phyloP scores from a whole-genome alignment of 2,113 vertebrate genomes.

The Pangasianodon gigas region DNA sequence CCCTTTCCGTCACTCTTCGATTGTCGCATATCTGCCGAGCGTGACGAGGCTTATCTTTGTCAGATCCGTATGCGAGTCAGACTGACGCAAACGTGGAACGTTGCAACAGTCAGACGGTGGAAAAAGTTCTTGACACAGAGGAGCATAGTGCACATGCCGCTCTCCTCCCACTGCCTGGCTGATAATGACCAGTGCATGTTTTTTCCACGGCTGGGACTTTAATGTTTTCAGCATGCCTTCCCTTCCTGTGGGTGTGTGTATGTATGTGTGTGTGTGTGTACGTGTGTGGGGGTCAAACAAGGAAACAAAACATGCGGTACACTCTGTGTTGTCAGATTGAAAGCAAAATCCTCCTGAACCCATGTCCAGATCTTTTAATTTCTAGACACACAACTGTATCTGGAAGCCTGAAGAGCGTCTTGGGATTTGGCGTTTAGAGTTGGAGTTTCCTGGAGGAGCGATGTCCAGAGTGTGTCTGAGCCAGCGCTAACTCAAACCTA shows the following conservation, averaged over 20 bases:
- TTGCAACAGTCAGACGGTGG: slow-evolving; percentile 14
- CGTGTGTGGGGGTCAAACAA: background rate
- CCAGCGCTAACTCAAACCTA: slow-evolving; percentile 40
- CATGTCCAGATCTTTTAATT: background rate
- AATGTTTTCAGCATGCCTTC: background rate
- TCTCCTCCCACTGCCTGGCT: background rate
- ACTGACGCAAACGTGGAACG: slow-evolving; percentile 31
- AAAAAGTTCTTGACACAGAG: slow-evolving; percentile 43
- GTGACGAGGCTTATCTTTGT: slow-evolving; percentile 9
- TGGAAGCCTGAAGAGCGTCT: background rate
- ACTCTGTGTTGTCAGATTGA: background rate
- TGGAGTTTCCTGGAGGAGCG: slow-evolving; percentile 31
- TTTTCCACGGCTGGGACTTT: background rate
- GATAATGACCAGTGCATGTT: slow-evolving; percentile 5
- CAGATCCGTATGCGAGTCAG: background rate
- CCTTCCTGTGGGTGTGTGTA: background rate
- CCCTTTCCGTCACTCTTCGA: background rate
- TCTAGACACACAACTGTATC: background rate
- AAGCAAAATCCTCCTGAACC: background rate
- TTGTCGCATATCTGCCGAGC: background rate
- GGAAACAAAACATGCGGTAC: background rate
- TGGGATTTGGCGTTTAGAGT: background rate
- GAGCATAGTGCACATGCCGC: slow-evolving; percentile 38
- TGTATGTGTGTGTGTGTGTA: background rate
- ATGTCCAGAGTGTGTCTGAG: slow-evolving; percentile 37